phyloP scores from a whole-genome alignment of 1,140 invertebrate genomes.

The Scylla paramamosain region DNA sequence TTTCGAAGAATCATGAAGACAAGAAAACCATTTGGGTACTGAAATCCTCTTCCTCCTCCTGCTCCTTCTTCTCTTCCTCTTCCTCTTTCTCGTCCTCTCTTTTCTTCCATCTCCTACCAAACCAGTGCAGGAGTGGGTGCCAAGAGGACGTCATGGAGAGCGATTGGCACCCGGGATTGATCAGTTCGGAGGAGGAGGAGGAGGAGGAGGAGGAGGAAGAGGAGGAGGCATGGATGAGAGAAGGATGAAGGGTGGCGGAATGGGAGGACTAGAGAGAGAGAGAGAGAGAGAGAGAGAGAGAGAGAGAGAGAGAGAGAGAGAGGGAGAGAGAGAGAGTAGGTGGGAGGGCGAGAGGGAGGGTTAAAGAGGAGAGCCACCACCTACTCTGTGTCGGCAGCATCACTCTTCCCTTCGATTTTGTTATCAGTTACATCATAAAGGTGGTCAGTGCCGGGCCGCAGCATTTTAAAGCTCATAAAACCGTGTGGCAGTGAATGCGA shows the following conservation, averaged over 20 bases:
- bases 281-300: too few relatives aligned
- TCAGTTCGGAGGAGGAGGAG: slow-evolving; percentile 53
- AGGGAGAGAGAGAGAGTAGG: slow-evolving; percentile 38
- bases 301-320: neutral
- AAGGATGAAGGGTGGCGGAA: slow-evolving; percentile 56
- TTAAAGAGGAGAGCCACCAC: slow-evolving; percentile 42
- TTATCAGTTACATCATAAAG: slow-evolving; percentile 63
- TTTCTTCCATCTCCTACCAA: slow-evolving; percentile 41
- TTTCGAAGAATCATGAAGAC: too few relatives aligned
- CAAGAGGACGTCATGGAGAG: slow-evolving; percentile 73
- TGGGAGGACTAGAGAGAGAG: neutral
- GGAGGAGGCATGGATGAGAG: slow-evolving; percentile 40
- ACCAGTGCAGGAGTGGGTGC: slow-evolving; percentile 64
- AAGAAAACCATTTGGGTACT: too few relatives aligned
- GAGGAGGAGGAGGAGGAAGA: slow-evolving; percentile 5
- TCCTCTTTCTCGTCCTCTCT: slow-evolving; percentile 34
- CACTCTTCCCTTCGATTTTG: slow-evolving; percentile 53
- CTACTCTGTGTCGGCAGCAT: neutral
- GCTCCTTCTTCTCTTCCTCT: neutral
- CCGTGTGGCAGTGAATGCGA: slow-evolving; percentile 38
- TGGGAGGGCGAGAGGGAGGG: slow-evolving; percentile 19
- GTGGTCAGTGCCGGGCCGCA: slow-evolving; percentile 24
- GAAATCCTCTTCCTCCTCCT: neutral
- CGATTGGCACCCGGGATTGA: slow-evolving; percentile 75
- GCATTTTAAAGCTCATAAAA: slow-evolving; percentile 66